phyloP scores from a whole-genome alignment of 2,888 invertebrate species.

The Metalampra italica region DNA sequence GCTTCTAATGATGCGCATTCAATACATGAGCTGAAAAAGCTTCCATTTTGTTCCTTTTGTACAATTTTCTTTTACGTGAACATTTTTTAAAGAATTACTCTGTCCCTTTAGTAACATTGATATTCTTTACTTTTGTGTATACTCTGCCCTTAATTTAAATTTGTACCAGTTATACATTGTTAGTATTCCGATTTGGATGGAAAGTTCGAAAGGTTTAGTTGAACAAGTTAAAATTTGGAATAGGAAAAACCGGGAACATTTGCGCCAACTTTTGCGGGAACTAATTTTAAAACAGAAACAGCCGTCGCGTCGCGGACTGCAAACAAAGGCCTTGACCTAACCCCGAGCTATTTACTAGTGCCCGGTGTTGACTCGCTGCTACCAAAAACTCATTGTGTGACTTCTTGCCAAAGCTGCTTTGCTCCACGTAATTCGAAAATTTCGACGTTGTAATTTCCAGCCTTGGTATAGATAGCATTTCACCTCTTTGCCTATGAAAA shows the following conservation, averaged over 20 bases:
- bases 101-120: neutral
- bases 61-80: conserved; percentile 12
- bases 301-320: conserved; percentile 29
- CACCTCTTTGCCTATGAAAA: conserved; percentile 37
- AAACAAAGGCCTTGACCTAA: conserved; percentile 68
- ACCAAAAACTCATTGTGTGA: conserved; percentile 69
- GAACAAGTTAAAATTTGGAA: neutral
- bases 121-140: neutral
- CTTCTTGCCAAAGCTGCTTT: conserved; percentile 56
- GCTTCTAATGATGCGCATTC: conserved; percentile 32
- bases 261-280: conserved; percentile 6
- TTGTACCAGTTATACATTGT: no score
- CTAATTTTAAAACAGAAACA: conserved; percentile 27
- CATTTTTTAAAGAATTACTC: neutral
- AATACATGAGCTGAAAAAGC: conserved; percentile 26
- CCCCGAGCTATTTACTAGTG: conserved; percentile 63
- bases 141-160: no score
- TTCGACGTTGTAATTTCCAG: conserved; percentile 53
- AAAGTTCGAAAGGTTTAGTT: neutral
- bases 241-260: neutral
- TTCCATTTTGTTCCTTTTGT: conserved; percentile 21
- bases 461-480: conserved; percentile 46
- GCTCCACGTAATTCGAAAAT: conserved; percentile 35
- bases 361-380: conserved; percentile 56
- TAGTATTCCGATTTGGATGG: neutral